Base-by-base conservation (phyloP, 2,888 invertebrate genomes). In the Pecten maximus region DNA sequence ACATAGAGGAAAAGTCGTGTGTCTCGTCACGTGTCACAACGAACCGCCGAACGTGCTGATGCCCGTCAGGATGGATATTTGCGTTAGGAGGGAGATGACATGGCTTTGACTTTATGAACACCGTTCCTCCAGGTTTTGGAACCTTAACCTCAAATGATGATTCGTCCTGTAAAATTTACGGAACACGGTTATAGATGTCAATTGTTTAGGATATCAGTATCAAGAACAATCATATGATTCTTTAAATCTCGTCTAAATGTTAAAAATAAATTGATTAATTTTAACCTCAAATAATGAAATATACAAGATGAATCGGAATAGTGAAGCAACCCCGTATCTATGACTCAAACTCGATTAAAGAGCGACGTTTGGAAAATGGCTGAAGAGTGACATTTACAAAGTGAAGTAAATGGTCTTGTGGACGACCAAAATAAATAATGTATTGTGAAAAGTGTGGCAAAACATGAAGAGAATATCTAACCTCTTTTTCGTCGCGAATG, bases 41-140 rank as follows among this genome's bases (percentile, higher is more conserved):
- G 91, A 93, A 95, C 40, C 95, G 93, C 0, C 95, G 93, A 35
- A 95, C 93, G 92, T 96, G 96, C 40, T 95, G 94, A 89, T 96
- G 96, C 15, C 92, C 93, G 28, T 92, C 93, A 39, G 92, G 88
- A 16, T 88, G 90, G 10, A 91, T 48, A 86, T 91, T 86, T 12
- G 91, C 91, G 15, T 94, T 93, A 28, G 90, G 88, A 3, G 95
- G 94, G 88, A 91, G 94, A 10, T 92, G 89, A 90, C 96, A 96
- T 23, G 93, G 93, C 90, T 94, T 94, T 87, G 94, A 93, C 74
- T 94, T 93, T n/a, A 96, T 94, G 89, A 94, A 96, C 19, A 96
- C 96, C 0, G 96, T 96, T 0, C 96, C 96, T 3, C 96, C 96
- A 2, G 96, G 95, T 40, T 96, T 93, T 28, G 96, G 96, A 8